Base-by-base conservation (phyloP, 1,140 invertebrate genomes). In the Heliconius hewitsoni region DNA sequence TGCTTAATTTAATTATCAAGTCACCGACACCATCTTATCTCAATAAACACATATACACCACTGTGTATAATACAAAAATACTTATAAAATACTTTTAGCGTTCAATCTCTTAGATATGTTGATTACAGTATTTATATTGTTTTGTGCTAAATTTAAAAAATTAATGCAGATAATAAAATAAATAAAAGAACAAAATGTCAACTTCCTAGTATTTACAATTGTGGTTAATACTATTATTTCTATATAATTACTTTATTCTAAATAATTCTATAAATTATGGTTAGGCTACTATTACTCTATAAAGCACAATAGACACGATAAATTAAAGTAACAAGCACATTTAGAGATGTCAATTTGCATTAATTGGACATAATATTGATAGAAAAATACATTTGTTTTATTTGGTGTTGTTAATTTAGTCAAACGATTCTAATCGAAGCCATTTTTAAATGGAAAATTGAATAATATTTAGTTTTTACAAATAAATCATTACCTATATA, bases 31-130 rank as follows among this genome's bases (percentile, higher is more conserved):
- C 60, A 66, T 30, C 60, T 66, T 66, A 66, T 66, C 23, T 1
- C 27, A 30, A 57, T 30, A 66, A 37, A 37, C 6, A 37, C 6
- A 37, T 37, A 37, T 37, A 60, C 27, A 60, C 60, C 8, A 57
- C 19, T 57, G 60, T 66, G 60, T 66, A 66, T 66, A 66, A 30
- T 66, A 66, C 60, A 66, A 66, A 66, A 66, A 66, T 66, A 66
- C 13, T 27, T 66, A 66, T 30, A 66, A 66, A 66, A 66, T 66
- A 66, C 55, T 30, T 16, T 30, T 66, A 66, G 23, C 11, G 23
- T 66, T 66, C 60, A 27, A 30, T 66, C 27, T 66, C 60, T 66
- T 66, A 30, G 60, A 66, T 66, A 66, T 66, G 60, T 66, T 66
- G 9, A 66, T 66, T 66, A 66, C 60, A 27, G 60, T 27, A 66